Evolutionary conservation across 2,888 invertebrate genomes (phyloP).

Genomic region (Trissolcus japonicus): DNA sequence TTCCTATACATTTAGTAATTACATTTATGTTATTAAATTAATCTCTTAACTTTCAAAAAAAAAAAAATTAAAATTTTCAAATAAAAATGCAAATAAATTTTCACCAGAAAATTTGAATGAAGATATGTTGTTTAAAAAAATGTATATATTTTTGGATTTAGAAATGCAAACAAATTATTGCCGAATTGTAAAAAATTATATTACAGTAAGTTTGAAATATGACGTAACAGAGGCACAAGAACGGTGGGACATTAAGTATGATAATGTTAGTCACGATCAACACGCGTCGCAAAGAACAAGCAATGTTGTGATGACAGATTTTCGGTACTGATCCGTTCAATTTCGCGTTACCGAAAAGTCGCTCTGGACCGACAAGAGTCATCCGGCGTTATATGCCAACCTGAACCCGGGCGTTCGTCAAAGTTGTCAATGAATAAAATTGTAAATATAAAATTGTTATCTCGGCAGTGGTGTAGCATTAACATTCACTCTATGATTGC

Average conservation of each 20-base stretch:
- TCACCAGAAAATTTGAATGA: background rate
- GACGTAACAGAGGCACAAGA: slow-evolving; percentile 44
- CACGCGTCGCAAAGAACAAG: slow-evolving; percentile 36
- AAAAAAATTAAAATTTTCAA: background rate
- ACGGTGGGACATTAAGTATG: slow-evolving; percentile 35
- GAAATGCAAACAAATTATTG: too few relatives aligned
- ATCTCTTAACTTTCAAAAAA: too few relatives aligned
- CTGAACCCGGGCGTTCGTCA: too few relatives aligned
- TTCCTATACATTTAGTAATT: background rate
- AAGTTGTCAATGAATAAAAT: background rate
- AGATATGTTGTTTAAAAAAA: background rate
- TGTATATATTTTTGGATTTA: too few relatives aligned
- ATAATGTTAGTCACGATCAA: slow-evolving; percentile 50
- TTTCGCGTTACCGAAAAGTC: too few relatives aligned
- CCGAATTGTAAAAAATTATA: slow-evolving; percentile 16
- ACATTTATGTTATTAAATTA: too few relatives aligned
- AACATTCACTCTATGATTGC: background rate
- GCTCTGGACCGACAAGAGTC: too few relatives aligned
- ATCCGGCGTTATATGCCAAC: too few relatives aligned
- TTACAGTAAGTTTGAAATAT: slow-evolving; percentile 31
- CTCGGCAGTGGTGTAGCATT: background rate
- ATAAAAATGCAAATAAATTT: background rate
- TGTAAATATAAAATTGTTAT: background rate
- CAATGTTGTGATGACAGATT: slow-evolving; percentile 29
- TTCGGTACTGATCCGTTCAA: background rate